Evolutionary conservation across 2,797 vertebrate genomes (phyloP).

Genomic region (Parotocinclus haroldoi): DNA sequence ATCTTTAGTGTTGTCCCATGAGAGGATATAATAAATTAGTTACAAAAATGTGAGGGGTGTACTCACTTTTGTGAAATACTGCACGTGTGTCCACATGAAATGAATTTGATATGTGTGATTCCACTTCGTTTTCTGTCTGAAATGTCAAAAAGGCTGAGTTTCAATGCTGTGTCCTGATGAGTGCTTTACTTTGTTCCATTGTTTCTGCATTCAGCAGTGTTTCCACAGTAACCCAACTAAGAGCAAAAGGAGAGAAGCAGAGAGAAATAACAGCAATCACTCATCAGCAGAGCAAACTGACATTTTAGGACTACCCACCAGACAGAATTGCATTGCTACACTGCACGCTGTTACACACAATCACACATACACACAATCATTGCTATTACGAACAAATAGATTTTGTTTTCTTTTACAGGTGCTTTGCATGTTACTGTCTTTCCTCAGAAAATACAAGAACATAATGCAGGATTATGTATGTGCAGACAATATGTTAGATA

Average conservation of each 20-base stretch:
- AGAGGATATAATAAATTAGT: too few relatives aligned
- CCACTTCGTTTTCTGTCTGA: constrained; percentile 11
- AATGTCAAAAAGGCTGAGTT: constrained; percentile 20
- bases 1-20: too few relatives aligned
- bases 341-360: not conserved
- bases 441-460: too few relatives aligned
- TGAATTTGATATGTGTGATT: constrained; percentile 1
- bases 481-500: too few relatives aligned
- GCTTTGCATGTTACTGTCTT: too few relatives aligned
- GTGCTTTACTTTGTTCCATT: constrained; percentile 19
- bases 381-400: too few relatives aligned
- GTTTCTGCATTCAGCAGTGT: constrained; percentile 42
- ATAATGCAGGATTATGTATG: too few relatives aligned
- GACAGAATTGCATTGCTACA: not conserved
- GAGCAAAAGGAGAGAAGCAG: constrained; percentile 23
- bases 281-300: constrained; percentile 12
- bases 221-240: constrained; percentile 60
- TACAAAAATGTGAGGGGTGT: too few relatives aligned
- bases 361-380: not conserved
- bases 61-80: too few relatives aligned
- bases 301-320: constrained; percentile 16
- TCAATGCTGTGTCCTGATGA: constrained; percentile 18
- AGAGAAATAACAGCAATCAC: constrained; percentile 24
- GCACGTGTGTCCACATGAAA: too few relatives aligned
- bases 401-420: too few relatives aligned